Conservation (phyloP, 2,797 vertebrate genomes). For the Pangasius mekongensis region DNA sequence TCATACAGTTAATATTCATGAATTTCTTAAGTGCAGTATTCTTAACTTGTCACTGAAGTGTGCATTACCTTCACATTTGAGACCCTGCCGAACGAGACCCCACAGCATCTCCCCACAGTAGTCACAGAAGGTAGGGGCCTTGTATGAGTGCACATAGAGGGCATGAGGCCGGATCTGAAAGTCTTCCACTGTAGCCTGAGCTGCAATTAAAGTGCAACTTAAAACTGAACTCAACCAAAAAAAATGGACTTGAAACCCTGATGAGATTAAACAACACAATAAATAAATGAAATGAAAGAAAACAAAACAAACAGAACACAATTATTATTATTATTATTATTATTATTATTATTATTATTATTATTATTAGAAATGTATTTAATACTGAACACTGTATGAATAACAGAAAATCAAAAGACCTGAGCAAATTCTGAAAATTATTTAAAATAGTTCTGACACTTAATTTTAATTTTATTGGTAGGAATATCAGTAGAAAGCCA, state of each 20-base stretch:
- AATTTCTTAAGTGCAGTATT: neutral
- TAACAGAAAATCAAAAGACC: neutral
- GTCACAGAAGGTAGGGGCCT: slow-evolving; percentile 97
- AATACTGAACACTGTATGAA: neutral
- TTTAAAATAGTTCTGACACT: neutral
- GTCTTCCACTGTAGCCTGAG: slow-evolving; percentile 95
- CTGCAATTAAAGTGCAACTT: slow-evolving; percentile 73
- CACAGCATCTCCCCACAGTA: slow-evolving; percentile 99
- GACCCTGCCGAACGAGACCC: slow-evolving; percentile 95
- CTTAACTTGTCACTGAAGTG: neutral
- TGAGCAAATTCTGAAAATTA: neutral
- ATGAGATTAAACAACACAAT: slow-evolving; percentile 38
- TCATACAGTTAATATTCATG: neutral
- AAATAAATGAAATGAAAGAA: slow-evolving; percentile 28
- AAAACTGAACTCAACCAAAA: slow-evolving; percentile 51
- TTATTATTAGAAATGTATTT: neutral
- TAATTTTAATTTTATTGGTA: neutral
- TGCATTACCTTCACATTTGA: slow-evolving; percentile 95
- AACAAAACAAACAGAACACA: slow-evolving; percentile 37
- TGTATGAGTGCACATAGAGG: slow-evolving; percentile 97
- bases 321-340: neutral
- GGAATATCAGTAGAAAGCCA: neutral
- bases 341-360: slow-evolving; percentile 4
- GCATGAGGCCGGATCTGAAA: slow-evolving; percentile 98
- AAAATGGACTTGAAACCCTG: slow-evolving; percentile 40